These are phyloP conservation scores for Amblyopsis rosae DNA, from an alignment of 2,113 vertebrate genomes.

Conservation along the genomic window DNA sequence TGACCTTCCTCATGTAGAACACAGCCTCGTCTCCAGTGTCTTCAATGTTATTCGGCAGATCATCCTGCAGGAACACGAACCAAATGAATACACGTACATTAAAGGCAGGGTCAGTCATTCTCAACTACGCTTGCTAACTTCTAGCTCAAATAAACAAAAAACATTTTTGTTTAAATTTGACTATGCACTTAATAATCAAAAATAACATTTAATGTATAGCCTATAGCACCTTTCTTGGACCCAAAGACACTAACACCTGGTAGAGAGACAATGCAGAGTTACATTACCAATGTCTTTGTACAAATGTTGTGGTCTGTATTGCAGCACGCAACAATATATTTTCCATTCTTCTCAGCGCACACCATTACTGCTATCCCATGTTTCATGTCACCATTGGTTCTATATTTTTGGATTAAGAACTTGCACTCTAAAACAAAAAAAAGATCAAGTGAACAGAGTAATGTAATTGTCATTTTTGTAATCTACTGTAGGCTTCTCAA, in stretches of 20 bases:
- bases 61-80: constrained; percentile 19
- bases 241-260: not conserved
- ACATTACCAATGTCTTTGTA: constrained; percentile 35
- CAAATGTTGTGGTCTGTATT: accelerated
- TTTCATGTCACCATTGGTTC: accelerated
- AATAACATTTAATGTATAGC: not conserved
- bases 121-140: too few relatives aligned
- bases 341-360: not conserved
- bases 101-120: not conserved
- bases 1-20: not conserved
- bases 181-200: not conserved
- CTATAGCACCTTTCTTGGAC: too few relatives aligned
- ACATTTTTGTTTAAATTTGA: not conserved
- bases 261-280: not conserved
- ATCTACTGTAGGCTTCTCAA: too few relatives aligned
- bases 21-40: not conserved
- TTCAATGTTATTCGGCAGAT: accelerated
- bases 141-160: too few relatives aligned
- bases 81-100: not conserved
- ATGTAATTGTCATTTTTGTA: too few relatives aligned
- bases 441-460: too few relatives aligned
- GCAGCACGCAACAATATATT: constrained; percentile 36
- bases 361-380: constrained; percentile 35
- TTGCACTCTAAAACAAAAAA: constrained; percentile 23
- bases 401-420: constrained; percentile 24